Conservation (phyloP, 2,113 vertebrate species). For the Syrmaticus mikado region DNA sequence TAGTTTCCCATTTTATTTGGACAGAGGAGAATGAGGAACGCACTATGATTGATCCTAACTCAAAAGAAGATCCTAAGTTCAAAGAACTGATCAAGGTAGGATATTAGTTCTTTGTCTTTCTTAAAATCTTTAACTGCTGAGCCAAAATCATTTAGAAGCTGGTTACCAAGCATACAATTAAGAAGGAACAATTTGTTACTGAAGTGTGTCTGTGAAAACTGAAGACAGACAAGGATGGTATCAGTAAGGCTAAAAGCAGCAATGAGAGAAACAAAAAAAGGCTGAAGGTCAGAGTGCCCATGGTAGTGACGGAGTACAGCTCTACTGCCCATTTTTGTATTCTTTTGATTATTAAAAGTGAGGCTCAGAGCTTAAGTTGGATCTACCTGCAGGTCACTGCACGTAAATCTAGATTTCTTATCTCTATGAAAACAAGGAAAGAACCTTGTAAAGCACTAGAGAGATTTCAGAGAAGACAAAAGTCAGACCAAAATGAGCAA, state of each 20-base stretch:
- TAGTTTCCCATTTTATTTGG: not conserved
- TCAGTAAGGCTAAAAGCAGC: not conserved
- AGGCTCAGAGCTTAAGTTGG: not conserved
- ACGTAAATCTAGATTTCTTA: not conserved
- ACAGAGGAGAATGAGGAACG: constrained; percentile 98
- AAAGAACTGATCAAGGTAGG: constrained; percentile 95
- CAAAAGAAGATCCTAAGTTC: constrained; percentile 90
- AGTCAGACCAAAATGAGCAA: not conserved
- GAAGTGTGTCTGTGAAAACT: not conserved
- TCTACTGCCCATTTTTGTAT: not conserved
- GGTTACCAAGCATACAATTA: not conserved
- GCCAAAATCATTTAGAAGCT: not conserved
- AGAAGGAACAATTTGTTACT: not conserved
- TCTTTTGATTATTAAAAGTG: not conserved
- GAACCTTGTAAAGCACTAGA: not conserved
- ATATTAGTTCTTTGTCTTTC: not conserved
- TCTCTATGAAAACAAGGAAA: not conserved
- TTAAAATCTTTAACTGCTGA: not conserved
- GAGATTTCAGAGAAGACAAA: not conserved
- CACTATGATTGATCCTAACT: constrained; percentile 92
- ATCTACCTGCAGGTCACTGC: not conserved
- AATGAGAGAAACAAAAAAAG: not conserved
- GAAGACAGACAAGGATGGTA: not conserved
- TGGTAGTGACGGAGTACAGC: not conserved
- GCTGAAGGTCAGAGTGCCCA: not conserved